Base-by-base conservation (phyloP, 2,888 invertebrate species). In the Calliopum simillimum region DNA sequence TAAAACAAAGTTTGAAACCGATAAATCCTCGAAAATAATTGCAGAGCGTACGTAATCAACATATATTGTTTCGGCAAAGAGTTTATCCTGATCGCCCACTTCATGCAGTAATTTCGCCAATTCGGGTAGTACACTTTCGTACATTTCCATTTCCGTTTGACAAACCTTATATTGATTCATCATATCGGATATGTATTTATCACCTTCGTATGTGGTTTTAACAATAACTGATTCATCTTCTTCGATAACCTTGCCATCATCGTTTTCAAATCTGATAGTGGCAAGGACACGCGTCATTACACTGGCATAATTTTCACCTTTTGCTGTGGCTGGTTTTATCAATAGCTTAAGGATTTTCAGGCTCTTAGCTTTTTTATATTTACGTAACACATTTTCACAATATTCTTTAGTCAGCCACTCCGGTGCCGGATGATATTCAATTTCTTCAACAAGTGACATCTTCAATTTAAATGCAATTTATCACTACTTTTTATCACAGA, bases 241-340 rank as follows among this genome's bases (percentile, higher is more conserved):
- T 33, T 62, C 80, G 1, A 73, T 68, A 16, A 80, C 77, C 53
- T 75, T 69, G 33, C 33, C 33, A 3, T 33, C n/a, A n/a, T n/a
- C 33, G 8, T 33, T 33, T 2, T 33, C 33, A 33, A 33, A 33
- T 33, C 33, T 33, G 33, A 33, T 33, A 33, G 33, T 33, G 1
- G 33, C 33, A 33, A 33, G 33, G 25, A 81, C 73, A 12, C 82
- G 77, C 14, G 78, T 78, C 78, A 83, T 78, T 5, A 78, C 73
- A 69, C 82, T 82, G 58, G 80, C 79, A 68, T 81, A 83, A 66
- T 81, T 83, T 33, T 83, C 83, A 41, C 83, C 83, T 66, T 81
- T 81, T 4, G 77, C 68, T 2, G 80, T 79, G 3, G 81, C 83
- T 1, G 81, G 79, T 49, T 70, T 74, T 6, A 79, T 74, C 5